Evolutionary conservation across 2,888 invertebrate genomes (phyloP), one percentile per base, ranked within the genome.

Genomic region (Tribolium freemani): DNA sequence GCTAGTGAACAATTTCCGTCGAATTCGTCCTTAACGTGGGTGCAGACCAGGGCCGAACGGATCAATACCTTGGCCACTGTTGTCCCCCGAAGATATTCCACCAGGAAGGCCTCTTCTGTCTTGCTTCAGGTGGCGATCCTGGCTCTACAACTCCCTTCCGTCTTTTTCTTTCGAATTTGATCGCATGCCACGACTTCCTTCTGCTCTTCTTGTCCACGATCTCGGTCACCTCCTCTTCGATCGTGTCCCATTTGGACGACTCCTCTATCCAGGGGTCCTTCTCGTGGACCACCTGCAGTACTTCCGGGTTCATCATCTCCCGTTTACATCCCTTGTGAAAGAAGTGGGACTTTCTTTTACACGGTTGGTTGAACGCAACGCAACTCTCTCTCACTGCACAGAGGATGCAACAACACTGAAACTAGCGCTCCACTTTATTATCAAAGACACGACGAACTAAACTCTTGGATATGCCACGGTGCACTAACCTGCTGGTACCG

Each of bases 71-170:
- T 88, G 90, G 88, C 89, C 90, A 90, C 82, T 91, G 92, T 80
- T 95, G 94, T 58, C 93, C 93, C 53, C 93, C 92, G 84, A 95
- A 94, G 76, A 95, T 94, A 85, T 94, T 95, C 95, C 95, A 96
- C 95, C 95, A 96, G 45, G 94, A 95, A 45, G 93, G 92, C 74
- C 94, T 88, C 85, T 94, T 94, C 85, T 94, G 91, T 26, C 92
- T 87, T 45, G 88, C 87, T 82, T 88, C 90, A 3, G 81, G 81
- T 0, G 84, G 80, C 80, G 79, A 76, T n/a, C 77, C 80, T 26
- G 79, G 74, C 8, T 83, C 83, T 5, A 83, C 83, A 4, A 85
- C 84, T 66, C 86, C 86, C 80, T 86, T 87, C 72, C 85, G 79
- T 44, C 86, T 78, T 76, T 87, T 87, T 76, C 86, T 81, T 72